phyloP scores from a whole-genome alignment of 2,797 vertebrate species.

The Okamejei kenojei region DNA sequence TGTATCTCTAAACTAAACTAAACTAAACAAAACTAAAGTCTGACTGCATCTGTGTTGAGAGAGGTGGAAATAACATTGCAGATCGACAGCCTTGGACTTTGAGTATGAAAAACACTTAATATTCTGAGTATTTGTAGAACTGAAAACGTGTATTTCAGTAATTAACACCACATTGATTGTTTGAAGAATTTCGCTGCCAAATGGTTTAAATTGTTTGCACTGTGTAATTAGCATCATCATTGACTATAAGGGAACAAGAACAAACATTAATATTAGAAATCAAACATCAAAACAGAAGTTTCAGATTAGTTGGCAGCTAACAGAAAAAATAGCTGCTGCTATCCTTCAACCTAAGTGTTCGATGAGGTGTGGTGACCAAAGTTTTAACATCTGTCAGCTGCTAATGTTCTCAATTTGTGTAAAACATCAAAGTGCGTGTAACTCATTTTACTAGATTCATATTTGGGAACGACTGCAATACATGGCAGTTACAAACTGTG shows the following conservation, averaged over 20 bases:
- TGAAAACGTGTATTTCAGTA: conserved; percentile 6
- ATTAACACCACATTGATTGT: not conserved
- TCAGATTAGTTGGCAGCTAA: not conserved
- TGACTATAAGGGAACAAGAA: not conserved
- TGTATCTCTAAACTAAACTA: too few relatives aligned
- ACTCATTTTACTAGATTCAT: not conserved
- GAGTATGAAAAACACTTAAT: not conserved
- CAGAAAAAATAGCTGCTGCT: not conserved
- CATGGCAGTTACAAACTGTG: not conserved
- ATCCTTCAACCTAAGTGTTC: not conserved
- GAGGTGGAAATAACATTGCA: not conserved
- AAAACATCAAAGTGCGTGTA: not conserved
- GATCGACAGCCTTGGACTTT: not conserved
- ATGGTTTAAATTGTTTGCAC: not conserved
- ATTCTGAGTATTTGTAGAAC: not conserved
- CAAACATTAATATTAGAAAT: conserved; percentile 2
- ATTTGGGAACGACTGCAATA: not conserved
- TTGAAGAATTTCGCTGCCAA: not conserved
- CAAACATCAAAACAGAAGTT: not conserved
- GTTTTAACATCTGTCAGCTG: not conserved
- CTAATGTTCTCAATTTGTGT: not conserved
- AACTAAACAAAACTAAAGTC: not conserved
- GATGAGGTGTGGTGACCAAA: not conserved
- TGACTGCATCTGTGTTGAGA: not conserved
- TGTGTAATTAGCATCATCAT: conserved; percentile 3